These are phyloP conservation scores for Rhinatrema bivittatum DNA, from an alignment of 2,797 vertebrate species.

Conservation along the genomic window DNA sequence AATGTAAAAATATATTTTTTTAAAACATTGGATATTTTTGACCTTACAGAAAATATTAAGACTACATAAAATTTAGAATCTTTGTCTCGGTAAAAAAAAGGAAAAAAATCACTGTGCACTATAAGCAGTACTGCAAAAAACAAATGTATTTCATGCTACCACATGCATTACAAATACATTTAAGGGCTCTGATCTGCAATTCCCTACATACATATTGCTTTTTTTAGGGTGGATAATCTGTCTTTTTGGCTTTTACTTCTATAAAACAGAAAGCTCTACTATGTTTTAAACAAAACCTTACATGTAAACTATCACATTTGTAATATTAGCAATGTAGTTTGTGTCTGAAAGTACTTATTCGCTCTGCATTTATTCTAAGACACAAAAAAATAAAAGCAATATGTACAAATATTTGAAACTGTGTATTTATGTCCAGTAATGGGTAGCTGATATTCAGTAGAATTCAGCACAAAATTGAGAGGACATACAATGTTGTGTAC, in stretches of 20 bases:
- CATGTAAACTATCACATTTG: too few relatives aligned
- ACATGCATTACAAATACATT: constrained; percentile 18
- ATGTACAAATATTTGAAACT: background rate
- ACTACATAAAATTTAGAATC: too few relatives aligned
- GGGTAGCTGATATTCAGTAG: constrained; percentile 20
- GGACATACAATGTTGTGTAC: constrained; percentile 8
- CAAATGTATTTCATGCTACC: constrained; percentile 15
- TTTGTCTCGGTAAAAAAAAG: too few relatives aligned
- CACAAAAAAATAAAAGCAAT: constrained; percentile 32
- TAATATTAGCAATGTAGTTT: too few relatives aligned
- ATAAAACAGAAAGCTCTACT: too few relatives aligned
- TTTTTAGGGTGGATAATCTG: constrained; percentile 23
- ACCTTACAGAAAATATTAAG: too few relatives aligned
- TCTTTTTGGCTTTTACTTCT: too few relatives aligned
- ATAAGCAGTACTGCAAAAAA: constrained; percentile 4
- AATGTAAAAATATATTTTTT: constrained; percentile 20
- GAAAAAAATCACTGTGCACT: too few relatives aligned
- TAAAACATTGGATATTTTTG: constrained; percentile 18
- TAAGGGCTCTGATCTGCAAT: constrained; percentile 17
- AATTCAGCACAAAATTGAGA: constrained; percentile 25
- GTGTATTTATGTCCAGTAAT: background rate
- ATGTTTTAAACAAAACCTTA: too few relatives aligned
- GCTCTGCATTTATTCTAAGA: constrained; percentile 17
- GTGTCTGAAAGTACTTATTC: constrained; percentile 10
- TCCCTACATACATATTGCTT: constrained; percentile 14